Evolutionary conservation across 2,888 invertebrate genomes (phyloP).

Genomic region (Flexamia atlantica): DNA sequence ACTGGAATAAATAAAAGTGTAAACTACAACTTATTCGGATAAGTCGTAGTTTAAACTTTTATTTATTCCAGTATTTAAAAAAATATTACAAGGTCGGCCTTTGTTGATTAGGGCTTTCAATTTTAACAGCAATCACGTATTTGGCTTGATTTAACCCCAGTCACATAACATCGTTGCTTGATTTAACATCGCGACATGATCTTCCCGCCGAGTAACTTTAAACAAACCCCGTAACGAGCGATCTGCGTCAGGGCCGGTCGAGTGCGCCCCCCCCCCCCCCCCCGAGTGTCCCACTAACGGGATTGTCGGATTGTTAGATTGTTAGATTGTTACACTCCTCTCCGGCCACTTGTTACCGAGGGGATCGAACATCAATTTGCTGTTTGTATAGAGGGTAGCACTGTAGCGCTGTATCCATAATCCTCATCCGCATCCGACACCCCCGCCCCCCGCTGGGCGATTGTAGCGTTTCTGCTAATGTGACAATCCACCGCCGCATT

Average conservation of each 20-base stretch:
- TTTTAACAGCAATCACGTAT: no score
- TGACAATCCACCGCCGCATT: background rate
- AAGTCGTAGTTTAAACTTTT: no score
- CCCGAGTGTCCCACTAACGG: conserved; percentile 3
- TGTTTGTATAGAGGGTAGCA: background rate
- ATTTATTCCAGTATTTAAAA: no score
- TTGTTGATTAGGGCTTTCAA: no score
- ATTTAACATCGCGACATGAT: no score
- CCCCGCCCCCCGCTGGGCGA: background rate
- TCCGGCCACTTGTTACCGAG: conserved; percentile 20
- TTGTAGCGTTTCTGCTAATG: background rate
- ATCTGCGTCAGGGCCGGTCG: background rate
- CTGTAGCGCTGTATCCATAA: background rate
- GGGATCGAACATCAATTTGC: conserved; percentile 55
- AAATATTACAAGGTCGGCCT: no score
- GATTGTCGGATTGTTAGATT: no score
- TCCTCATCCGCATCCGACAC: background rate
- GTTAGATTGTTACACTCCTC: background rate
- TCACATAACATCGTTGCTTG: no score
- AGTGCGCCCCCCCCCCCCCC: background rate
- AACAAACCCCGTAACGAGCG: background rate
- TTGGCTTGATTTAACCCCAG: no score
- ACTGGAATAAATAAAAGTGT: no score
- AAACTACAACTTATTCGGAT: no score
- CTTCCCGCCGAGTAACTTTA: background rate